These are phyloP conservation scores for Hypomesus transpacificus DNA, from an alignment of 2,113 vertebrate species.

Conservation along the genomic window DNA sequence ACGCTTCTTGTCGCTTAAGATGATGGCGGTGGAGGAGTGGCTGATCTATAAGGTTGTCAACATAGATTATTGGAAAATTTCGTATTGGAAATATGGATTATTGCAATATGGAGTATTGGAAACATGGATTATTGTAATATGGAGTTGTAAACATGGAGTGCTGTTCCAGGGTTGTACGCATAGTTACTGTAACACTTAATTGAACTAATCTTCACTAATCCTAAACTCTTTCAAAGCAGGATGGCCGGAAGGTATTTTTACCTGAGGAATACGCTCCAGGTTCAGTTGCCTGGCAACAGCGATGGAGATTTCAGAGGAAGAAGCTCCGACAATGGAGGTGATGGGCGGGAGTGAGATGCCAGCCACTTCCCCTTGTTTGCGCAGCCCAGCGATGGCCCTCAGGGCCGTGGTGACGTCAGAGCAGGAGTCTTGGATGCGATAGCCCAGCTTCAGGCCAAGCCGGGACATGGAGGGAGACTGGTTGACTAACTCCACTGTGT, in stretches of 20 bases:
- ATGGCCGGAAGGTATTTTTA: conserved; percentile 44
- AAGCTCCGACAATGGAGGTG: conserved; percentile 74
- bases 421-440: conserved; percentile 81
- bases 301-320: conserved; percentile 80
- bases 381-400: conserved; percentile 70
- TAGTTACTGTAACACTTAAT: background rate
- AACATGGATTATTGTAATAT: background rate
- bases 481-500: conserved; percentile 79
- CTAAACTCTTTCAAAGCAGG: background rate
- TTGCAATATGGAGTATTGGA: too few species aligned
- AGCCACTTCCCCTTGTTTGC: conserved; percentile 48
- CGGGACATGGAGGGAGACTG: conserved; percentile 71
- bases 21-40: conserved; percentile 81
- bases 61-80: background rate
- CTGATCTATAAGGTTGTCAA: conserved; percentile 74
- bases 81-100: background rate
- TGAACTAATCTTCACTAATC: background rate
- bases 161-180: too few species aligned
- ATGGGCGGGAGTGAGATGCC: conserved; percentile 64
- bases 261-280: conserved; percentile 83
- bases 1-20: conserved; percentile 83
- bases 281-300: conserved; percentile 79
- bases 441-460: conserved; percentile 77
- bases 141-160: background rate
- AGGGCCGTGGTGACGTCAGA: conserved; percentile 79